Percentiles rank a stretch among this genome's conserved stretches.
Evolutionary conservation across 2,113 vertebrate genomes (phyloP).

Genomic region (Mohoua ochrocephala): DNA sequence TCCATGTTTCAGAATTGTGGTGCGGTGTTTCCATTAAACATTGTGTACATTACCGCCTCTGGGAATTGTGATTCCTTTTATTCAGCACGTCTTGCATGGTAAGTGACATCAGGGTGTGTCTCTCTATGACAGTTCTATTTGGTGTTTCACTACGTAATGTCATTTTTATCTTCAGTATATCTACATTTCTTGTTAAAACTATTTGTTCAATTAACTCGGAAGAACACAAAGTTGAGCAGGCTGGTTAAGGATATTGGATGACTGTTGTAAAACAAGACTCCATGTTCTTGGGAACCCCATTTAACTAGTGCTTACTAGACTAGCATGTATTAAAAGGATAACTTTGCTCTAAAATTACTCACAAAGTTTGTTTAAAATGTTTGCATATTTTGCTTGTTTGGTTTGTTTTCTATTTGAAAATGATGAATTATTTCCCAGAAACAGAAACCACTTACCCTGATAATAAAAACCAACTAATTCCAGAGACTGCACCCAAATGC

Average conservation of each 20-base stretch:
- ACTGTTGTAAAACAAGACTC: neutral
- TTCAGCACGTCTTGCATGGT: neutral
- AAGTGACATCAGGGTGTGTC: neutral
- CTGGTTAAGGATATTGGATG: neutral
- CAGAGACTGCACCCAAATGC: neutral
- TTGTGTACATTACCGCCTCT: neutral
- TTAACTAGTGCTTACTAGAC: neutral
- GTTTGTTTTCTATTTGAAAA: neutral
- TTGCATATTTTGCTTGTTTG: neutral
- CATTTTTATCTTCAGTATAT: neutral
- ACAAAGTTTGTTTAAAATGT: neutral
- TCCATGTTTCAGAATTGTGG: neutral
- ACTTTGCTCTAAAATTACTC: neutral
- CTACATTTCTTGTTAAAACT: neutral
- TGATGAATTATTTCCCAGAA: neutral
- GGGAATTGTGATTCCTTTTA: neutral
- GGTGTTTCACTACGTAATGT: neutral
- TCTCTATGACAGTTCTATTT: neutral
- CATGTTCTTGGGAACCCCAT: neutral
- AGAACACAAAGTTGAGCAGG: neutral
- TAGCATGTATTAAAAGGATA: neutral
- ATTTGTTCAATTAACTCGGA: neutral
- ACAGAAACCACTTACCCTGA: neutral
- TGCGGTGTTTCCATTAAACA: neutral
- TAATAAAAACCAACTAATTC: neutral